Conservation (phyloP, 2,888 invertebrate species). For the Apodemia duryi region DNA sequence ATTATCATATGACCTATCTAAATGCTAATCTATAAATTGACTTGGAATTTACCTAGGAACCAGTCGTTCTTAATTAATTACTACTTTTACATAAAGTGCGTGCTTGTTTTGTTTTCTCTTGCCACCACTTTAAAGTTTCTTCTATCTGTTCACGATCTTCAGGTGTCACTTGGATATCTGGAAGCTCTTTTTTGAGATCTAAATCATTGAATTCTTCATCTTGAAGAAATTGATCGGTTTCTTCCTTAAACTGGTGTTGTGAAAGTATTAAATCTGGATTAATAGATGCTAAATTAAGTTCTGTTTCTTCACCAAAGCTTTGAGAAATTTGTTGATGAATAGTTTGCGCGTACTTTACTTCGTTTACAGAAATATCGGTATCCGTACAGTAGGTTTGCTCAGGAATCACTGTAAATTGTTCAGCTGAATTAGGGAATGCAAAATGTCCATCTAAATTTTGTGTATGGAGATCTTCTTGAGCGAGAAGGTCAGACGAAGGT, state of each 20-base stretch:
- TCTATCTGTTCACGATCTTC: conserved; percentile 72
- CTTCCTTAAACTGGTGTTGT: conserved; percentile 54
- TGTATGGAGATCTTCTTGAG: conserved; percentile 72
- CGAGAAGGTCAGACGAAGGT: conserved; percentile 66
- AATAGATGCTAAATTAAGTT: conserved; percentile 49
- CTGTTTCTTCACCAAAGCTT: conserved; percentile 44
- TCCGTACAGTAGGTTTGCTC: conserved; percentile 65
- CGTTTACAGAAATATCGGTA: conserved; percentile 57
- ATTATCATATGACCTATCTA: conserved; percentile 29
- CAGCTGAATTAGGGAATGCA: conserved; percentile 69
- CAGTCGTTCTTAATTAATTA: conserved; percentile 26
- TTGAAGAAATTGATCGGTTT: conserved; percentile 58
- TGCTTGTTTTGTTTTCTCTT: conserved; percentile 65
- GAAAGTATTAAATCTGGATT: conserved; percentile 54
- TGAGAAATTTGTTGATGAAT: conserved; percentile 54
- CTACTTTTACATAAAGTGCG: conserved; percentile 44
- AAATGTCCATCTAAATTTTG: conserved; percentile 72
- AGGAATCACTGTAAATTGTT: conserved; percentile 76
- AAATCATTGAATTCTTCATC: conserved; percentile 66
- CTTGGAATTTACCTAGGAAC: conserved; percentile 14
- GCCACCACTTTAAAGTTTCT: conserved; percentile 76
- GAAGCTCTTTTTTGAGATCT: conserved; percentile 68
- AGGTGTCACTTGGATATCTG: conserved; percentile 69
- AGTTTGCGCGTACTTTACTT: conserved; percentile 70
- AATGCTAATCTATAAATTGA: conserved; percentile 1